A percentile compares a stretch with the other conserved stretches of the same genome.
Evolutionary conservation across 2,888 invertebrate genomes (phyloP).

Genomic region (Dendrolimus pini): DNA sequence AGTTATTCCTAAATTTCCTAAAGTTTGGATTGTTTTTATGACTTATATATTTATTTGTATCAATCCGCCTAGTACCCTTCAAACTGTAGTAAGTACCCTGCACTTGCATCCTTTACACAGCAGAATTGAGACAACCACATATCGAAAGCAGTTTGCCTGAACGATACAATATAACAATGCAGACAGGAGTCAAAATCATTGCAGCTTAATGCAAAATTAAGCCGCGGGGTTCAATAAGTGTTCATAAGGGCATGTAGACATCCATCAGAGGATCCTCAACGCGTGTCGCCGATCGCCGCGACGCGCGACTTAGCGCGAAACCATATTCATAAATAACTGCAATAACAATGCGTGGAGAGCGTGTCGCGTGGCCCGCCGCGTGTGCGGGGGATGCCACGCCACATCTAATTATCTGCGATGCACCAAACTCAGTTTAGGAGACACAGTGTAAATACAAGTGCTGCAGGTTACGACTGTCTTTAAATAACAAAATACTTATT

Average conservation of each 20-base stretch:
- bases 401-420: slow-evolving; percentile 57
- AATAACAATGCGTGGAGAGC: slow-evolving; percentile 43
- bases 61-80: no score
- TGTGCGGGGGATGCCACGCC: slow-evolving; percentile 36
- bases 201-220: background rate
- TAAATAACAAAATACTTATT: no score
- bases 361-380: slow-evolving; percentile 45
- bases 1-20: no score
- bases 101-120: background rate
- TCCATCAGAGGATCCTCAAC: slow-evolving; percentile 32
- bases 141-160: background rate
- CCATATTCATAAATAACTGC: slow-evolving; percentile 71
- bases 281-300: slow-evolving; percentile 47
- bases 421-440: background rate
- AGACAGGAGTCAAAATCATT: background rate
- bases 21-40: no score
- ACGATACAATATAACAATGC: background rate
- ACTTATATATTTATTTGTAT: no score
- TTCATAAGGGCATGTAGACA: slow-evolving; percentile 45
- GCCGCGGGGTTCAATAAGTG: slow-evolving; percentile 17
- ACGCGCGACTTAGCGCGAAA: slow-evolving; percentile 31
- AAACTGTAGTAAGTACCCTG: no score
- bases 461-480: no score
- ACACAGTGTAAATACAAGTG: no score
- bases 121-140: background rate